Base-by-base conservation (phyloP, 1,140 invertebrate genomes). In the Hyles euphorbiae region DNA sequence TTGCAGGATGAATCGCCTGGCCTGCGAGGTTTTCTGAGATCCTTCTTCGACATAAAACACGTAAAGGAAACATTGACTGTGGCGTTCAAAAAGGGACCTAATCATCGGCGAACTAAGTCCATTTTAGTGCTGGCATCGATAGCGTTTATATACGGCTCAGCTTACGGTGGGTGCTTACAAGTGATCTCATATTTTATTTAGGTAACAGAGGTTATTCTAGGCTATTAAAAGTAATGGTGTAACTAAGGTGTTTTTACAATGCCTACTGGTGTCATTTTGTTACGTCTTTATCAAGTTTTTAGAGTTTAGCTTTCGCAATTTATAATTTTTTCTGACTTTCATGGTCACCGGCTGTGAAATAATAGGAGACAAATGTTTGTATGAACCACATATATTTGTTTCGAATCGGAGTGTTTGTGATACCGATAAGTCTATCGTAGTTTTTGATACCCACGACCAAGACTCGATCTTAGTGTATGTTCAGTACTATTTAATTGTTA, bases 81-180 rank as follows among this genome's bases (percentile, higher is more conserved):
- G 5, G 80, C 80, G 33, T 89, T 89, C 63, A 89, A 89, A 74
- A 81, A 86, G 49, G 84, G 88, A 57, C 78, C 83, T 32, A 82
- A 87, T 51, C 66, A 76, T 33, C 60, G 87, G 33, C 74, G 81
- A 52, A 75, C 68, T 60, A 88, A 88, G 65, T 81, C 77, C 5
- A 77, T 82, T 65, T 76, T 84, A 47, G 56, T 88, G 43, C 47
- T 85, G 22, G 65, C 68, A 8, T 75, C 70, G 4, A 79, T 87
- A 22, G 68, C 63, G 46, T 85, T 86, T 77, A 71, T 88, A 72
- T 87, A 81, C 87, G 91, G 66, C 77, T 94, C 93, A 90, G 68
- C 92, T 92, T 87, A 92, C 54, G 83, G 83, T 87, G 76, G 50
- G 77, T 72, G 61, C 51, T 53, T 66, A 54, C 57, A 58, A 51